These are phyloP conservation scores for Macropodus opercularis DNA, from an alignment of 2,797 vertebrate genomes.

Conservation along the genomic window DNA sequence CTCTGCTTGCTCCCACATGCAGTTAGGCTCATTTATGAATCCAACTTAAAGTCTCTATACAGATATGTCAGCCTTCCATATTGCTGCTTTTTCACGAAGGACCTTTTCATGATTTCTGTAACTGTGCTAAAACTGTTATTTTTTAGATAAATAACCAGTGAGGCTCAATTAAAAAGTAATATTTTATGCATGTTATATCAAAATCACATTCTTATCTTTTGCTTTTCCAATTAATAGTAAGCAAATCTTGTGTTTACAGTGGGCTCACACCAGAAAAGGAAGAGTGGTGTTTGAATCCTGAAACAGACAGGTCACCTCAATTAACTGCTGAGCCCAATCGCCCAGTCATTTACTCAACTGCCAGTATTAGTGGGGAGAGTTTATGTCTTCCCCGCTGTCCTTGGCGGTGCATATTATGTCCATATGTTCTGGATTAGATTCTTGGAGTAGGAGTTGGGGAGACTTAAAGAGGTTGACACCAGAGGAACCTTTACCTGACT, in stretches of 20 bases:
- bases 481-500: constrained; percentile 60
- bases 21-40: no score
- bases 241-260: no score
- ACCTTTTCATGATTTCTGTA: background rate
- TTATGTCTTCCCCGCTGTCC: constrained; percentile 30
- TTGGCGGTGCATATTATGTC: constrained; percentile 36
- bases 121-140: background rate
- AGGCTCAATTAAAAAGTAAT: background rate
- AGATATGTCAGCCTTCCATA: background rate
- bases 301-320: constrained; percentile 9
- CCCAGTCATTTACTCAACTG: constrained; percentile 32
- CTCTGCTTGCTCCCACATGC: no score
- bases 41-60: no score
- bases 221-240: no score
- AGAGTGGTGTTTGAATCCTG: constrained; percentile 15
- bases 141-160: no score
- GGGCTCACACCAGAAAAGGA: constrained; percentile 8
- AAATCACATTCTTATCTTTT: no score
- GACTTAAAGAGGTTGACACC: constrained; percentile 56
- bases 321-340: constrained; percentile 21
- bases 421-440: constrained; percentile 65
- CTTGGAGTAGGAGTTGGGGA: constrained; percentile 35
- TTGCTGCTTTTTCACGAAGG: background rate
- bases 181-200: background rate
- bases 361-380: constrained; percentile 18